phyloP scores from a whole-genome alignment of 2,888 invertebrate species.

The Tetranychus truncatus region DNA sequence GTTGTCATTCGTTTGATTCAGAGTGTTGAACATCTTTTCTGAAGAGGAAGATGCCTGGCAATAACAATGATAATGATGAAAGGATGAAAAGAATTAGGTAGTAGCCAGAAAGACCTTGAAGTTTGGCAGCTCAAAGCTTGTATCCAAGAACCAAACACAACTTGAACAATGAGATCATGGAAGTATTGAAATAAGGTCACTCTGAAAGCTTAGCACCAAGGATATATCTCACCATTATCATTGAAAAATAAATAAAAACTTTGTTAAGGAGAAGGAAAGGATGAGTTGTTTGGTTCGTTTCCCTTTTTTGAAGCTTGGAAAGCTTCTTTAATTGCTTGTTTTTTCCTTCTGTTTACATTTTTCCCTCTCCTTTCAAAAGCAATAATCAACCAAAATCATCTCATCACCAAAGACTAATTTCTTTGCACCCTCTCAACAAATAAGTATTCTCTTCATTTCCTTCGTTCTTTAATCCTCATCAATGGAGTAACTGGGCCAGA shows the following conservation, averaged over 20 bases:
- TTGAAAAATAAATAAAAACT: not conserved
- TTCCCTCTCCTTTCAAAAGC: not conserved
- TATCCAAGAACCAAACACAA: not conserved
- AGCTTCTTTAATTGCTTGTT: not conserved
- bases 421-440: not conserved
- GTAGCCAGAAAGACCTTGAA: not conserved
- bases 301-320: not conserved
- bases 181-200: not conserved
- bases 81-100: too few relatives aligned
- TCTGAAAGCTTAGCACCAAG: not conserved
- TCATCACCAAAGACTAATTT: not conserved
- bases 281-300: not conserved
- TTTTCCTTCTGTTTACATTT: not conserved
- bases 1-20: too few relatives aligned
- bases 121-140: not conserved
- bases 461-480: not conserved
- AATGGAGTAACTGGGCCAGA: conserved; percentile 1
- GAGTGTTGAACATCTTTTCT: too few relatives aligned
- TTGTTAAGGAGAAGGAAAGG: not conserved
- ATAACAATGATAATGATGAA: too few relatives aligned
- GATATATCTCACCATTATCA: not conserved
- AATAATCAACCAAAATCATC: not conserved
- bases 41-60: too few relatives aligned
- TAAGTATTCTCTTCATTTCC: not conserved
- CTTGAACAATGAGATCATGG: not conserved